A percentile compares a stretch with the other conserved stretches of the same genome.
Evolutionary conservation across 2,113 vertebrate genomes (phyloP).

Genomic region (Sinocyclocheilus anophthalmus): DNA sequence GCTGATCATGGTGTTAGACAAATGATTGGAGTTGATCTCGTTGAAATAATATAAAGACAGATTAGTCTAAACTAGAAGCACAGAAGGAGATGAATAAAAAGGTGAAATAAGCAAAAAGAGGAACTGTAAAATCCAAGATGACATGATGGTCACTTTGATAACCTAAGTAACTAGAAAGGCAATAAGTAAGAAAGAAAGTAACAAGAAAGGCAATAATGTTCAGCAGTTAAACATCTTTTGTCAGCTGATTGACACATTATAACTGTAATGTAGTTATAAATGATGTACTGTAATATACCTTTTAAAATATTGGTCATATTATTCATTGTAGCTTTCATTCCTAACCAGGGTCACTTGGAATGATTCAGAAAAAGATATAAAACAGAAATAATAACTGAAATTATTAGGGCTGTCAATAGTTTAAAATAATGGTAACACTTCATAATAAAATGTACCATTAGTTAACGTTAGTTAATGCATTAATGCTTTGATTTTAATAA

Average conservation of each 20-base stretch:
- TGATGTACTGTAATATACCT: not conserved
- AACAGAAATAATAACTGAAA: not conserved
- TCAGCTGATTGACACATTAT: not conserved
- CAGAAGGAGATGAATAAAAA: not conserved
- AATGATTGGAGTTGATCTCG: conserved; percentile 19
- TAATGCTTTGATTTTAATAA: not conserved
- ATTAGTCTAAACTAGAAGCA: not conserved
- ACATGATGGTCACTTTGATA: not conserved
- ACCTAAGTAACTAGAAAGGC: not conserved
- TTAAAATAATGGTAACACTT: not conserved
- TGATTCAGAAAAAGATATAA: not conserved
- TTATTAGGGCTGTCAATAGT: not conserved
- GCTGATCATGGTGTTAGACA: conserved; percentile 32
- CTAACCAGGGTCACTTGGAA: not conserved
- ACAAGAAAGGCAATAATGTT: not conserved
- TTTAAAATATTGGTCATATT: not conserved
- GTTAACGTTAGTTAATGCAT: not conserved
- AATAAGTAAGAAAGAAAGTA: no score
- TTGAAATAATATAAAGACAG: not conserved
- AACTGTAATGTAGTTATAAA: not conserved
- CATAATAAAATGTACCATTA: not conserved
- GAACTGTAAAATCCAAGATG: not conserved
- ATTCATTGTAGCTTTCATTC: not conserved
- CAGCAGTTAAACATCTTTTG: not conserved
- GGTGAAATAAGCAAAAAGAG: not conserved